Evolutionary conservation across 2,888 invertebrate genomes (phyloP).

Genomic region (Epirrhoe tristata): DNA sequence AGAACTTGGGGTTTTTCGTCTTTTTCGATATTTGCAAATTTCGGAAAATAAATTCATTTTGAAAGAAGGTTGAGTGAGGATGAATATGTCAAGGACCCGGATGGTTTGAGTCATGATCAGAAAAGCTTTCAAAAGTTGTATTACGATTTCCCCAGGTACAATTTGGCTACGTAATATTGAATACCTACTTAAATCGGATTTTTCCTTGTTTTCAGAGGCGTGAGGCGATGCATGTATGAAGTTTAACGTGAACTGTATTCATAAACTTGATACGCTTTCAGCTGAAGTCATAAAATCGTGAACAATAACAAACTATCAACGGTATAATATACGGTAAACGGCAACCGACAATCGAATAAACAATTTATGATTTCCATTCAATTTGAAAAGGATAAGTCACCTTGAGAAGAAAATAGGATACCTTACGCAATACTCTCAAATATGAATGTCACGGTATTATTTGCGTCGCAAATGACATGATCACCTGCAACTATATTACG

Average conservation of each 20-base stretch:
- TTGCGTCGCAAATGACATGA: too few relatives aligned
- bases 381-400: slow-evolving; percentile 1
- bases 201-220: not conserved
- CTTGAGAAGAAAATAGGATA: slow-evolving; percentile 5
- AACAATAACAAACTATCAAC: slow-evolving; percentile 10
- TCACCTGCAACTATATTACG: too few relatives aligned
- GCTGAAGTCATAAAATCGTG: slow-evolving; percentile 11
- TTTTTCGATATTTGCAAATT: too few relatives aligned
- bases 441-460: not conserved
- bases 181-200: not conserved
- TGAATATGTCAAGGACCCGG: too few relatives aligned
- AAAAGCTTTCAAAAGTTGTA: too few relatives aligned
- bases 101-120: too few relatives aligned
- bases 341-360: slow-evolving; percentile 8
- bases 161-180: too few relatives aligned
- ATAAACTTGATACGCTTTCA: slow-evolving; percentile 2
- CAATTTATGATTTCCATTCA: slow-evolving; percentile 11
- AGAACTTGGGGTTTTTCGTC: not conserved
- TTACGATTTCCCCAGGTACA: too few relatives aligned
- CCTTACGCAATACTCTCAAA: not conserved
- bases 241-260: not conserved
- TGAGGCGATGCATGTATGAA: not conserved
- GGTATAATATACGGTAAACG: slow-evolving; percentile 7
- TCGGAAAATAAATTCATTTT: too few relatives aligned
- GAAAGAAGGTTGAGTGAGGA: too few relatives aligned